Evolutionary conservation across 2,888 invertebrate genomes (phyloP).

Genomic region (Ophion costatus): DNA sequence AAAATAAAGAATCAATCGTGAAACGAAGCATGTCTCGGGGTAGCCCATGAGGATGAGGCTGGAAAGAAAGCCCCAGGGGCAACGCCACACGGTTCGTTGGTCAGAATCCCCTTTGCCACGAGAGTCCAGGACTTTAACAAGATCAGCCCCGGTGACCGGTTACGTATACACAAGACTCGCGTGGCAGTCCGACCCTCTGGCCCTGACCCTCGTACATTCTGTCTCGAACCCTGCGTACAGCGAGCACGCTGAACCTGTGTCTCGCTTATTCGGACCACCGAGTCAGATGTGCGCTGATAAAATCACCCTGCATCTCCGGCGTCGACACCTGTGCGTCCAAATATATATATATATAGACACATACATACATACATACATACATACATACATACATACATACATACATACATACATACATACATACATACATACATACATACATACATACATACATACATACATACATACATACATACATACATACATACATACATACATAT

Average conservation of each 20-base stretch:
- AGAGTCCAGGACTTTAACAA: conserved; percentile 76
- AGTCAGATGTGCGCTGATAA: conserved; percentile 55
- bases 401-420: no score
- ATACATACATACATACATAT: no score
- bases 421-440: no score
- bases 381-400: no score
- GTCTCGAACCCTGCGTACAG: conserved; percentile 6
- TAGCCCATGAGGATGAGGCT: conserved; percentile 57
- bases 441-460: no score
- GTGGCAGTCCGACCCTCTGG: conserved; percentile 24
- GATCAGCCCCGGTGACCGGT: conserved; percentile 78
- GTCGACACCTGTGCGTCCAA: conserved; percentile 8
- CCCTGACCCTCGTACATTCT: conserved; percentile 51
- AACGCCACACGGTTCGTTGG: conserved; percentile 78
- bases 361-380: no score
- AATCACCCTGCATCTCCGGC: conserved; percentile 45
- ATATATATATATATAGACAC: no score
- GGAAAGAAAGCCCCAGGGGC: conserved; percentile 75
- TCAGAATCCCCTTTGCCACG: conserved; percentile 77
- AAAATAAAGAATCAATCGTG: conserved; percentile 83
- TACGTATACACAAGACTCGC: conserved; percentile 57
- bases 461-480: no score
- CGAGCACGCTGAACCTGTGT: conserved; percentile 9
- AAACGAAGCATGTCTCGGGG: conserved; percentile 81
- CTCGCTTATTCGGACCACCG: conserved; percentile 39